Evolutionary conservation across 2,888 invertebrate species (phyloP).

Genomic region (Xylocampa areola): DNA sequence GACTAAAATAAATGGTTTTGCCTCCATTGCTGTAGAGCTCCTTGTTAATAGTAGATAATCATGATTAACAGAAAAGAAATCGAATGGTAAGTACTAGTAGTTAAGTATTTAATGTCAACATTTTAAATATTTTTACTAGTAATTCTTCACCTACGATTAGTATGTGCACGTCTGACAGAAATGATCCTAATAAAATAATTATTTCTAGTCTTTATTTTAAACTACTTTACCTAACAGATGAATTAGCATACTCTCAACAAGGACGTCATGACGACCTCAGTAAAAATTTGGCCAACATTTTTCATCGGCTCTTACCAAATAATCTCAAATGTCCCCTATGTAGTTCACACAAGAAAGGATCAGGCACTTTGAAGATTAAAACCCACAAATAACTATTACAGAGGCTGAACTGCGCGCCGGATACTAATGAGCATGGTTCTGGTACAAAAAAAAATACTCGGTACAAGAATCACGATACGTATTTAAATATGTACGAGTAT

Average conservation of each 20-base stretch:
- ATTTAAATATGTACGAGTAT: constrained; percentile 45
- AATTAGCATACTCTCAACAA: constrained; percentile 4
- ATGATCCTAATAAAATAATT: no score
- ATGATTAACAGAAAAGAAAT: no score
- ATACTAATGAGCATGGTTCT: constrained; percentile 56
- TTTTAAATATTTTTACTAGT: no score
- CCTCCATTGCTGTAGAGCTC: no score
- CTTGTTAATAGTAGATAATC: no score
- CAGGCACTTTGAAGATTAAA: constrained; percentile 56
- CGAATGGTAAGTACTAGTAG: no score
- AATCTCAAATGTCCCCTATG: constrained; percentile 6
- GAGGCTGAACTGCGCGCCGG: constrained; percentile 21
- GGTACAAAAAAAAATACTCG: constrained; percentile 45
- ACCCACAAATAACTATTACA: constrained; percentile 49
- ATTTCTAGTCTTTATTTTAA: no score
- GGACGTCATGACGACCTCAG: neutral
- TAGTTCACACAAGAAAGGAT: constrained; percentile 25
- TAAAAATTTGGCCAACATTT: neutral
- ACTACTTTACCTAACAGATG: no score
- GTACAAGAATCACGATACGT: constrained; percentile 44
- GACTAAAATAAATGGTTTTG: no score
- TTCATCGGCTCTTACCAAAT: neutral
- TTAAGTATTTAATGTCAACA: no score
- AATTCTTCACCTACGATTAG: no score
- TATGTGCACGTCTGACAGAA: no score